Evolutionary conservation across 2,113 vertebrate genomes (phyloP), one percentile per base, ranked within the genome.

Genomic region (Nyctibius bracteatus): DNA sequence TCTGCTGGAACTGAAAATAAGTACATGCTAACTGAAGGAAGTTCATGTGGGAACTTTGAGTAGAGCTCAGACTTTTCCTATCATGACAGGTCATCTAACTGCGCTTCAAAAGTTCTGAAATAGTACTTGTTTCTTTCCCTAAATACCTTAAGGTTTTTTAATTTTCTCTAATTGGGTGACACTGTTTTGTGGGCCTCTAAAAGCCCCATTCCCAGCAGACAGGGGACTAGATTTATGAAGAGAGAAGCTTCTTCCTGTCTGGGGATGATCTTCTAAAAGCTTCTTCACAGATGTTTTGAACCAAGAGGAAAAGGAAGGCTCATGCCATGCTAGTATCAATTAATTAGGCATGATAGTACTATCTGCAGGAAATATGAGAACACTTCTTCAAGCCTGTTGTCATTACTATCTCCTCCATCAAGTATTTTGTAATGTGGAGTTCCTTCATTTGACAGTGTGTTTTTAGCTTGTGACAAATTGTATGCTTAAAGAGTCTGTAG

Each of bases 251-350:
- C 73, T 65, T 81, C 39, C n/a, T 86, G 37, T 47, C 39, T 92
- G 61, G 46, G 27, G 22, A 54, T 73, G 68, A 65, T 67, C 72
- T 83, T 77, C 25, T 91, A 57, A 91, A 84, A 91, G 33, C 35
- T 91, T 78, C 59, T 97, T 78, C 52, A 44, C 73, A 88, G 57
- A 68, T 80, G 35, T 89, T 92, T 82, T 89, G 49, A 92, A 81
- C 44, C 31, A 33, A 81, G 68, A 83, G 49, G 51, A 81, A 74
- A 30, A 81, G 1, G 4, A 89, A 72, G 73, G 52, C 41, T 93
- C 67, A 67, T 83, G 67, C 93, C 90, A 88, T 28, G 31, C 27
- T 59, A 43, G 49, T 73, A 81, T 88, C 59, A 92, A 39, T 88
- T 88, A 77, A 91, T 94, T 92, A 91, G 75, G 35, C 1, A 0